These are phyloP conservation scores for Drosophila tropicalis DNA, from an alignment of 1,140 invertebrate species.

Conservation along the genomic window DNA sequence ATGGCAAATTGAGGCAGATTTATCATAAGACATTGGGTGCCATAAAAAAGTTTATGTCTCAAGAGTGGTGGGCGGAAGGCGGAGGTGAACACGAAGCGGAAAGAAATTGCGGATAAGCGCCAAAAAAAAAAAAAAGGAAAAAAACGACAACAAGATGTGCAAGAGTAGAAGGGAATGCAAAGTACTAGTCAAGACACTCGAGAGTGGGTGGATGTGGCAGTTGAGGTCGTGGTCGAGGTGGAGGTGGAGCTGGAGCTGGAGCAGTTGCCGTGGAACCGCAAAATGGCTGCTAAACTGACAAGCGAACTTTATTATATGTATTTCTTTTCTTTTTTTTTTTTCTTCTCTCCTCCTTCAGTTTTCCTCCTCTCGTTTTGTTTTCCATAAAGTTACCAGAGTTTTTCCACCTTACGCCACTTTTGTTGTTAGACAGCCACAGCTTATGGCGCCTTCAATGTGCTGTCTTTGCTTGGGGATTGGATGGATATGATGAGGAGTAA, in stretches of 20 bases:
- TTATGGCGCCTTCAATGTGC: slow-evolving; percentile 55
- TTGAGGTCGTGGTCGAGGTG: background rate
- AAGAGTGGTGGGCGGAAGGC: slow-evolving; percentile 13
- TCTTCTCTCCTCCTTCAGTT: slow-evolving; percentile 17
- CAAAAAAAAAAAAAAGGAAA: slow-evolving; percentile 40
- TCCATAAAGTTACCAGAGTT: slow-evolving; percentile 31
- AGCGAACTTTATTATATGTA: slow-evolving; percentile 83
- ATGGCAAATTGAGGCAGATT: slow-evolving; percentile 83
- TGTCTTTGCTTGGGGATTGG: slow-evolving; percentile 48
- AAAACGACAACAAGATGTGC: background rate
- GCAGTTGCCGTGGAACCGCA: slow-evolving; percentile 71
- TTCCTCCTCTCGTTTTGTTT: slow-evolving; percentile 4
- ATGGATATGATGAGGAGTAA: slow-evolving; percentile 47
- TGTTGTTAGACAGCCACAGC: slow-evolving; percentile 36
- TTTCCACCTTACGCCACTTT: slow-evolving; percentile 21
- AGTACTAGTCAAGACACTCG: slow-evolving; percentile 45
- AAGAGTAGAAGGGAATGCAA: slow-evolving; percentile 47
- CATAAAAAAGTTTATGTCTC: slow-evolving; percentile 82
- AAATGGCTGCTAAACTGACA: slow-evolving; percentile 83
- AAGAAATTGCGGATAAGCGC: slow-evolving; percentile 77
- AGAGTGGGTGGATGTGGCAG: slow-evolving; percentile 37
- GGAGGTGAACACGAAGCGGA: slow-evolving; percentile 66
- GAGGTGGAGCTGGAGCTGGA: slow-evolving; percentile 26
- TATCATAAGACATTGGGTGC: slow-evolving; percentile 80
- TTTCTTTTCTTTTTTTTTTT: slow-evolving; percentile 19